Evolutionary conservation across 2,113 vertebrate genomes (phyloP).

Genomic region (Dicrurus megarhynchus): DNA sequence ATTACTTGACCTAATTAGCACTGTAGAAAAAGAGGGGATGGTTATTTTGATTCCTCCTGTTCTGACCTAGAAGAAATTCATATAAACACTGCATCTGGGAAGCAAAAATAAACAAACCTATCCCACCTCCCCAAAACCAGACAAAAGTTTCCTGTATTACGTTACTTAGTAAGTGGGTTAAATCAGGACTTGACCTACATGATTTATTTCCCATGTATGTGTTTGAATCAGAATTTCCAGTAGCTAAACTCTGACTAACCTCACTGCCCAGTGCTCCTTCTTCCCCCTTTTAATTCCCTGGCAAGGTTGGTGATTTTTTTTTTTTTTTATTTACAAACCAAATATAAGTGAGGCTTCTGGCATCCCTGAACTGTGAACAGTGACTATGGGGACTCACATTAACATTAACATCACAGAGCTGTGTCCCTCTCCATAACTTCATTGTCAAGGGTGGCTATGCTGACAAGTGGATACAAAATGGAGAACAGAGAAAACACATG

Average conservation of each 20-base stretch:
- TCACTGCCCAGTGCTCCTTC: background rate
- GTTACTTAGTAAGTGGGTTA: background rate
- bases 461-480: background rate
- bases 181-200: background rate
- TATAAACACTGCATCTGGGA: background rate
- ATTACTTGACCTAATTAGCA: background rate
- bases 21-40: background rate
- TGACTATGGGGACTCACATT: background rate
- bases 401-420: background rate
- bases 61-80: background rate
- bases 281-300: background rate
- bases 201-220: background rate
- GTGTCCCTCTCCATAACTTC: background rate
- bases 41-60: background rate
- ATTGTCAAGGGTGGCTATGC: background rate
- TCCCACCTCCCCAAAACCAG: background rate
- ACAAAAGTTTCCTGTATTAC: background rate
- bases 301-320: background rate
- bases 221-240: slow-evolving; percentile 20
- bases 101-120: background rate
- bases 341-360: background rate
- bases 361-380: background rate
- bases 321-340: background rate
- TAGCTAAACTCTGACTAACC: background rate
- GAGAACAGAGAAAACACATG: background rate